Base-by-base conservation (phyloP, 53 echinoderm and acorn worm species). In the Paelopatides confundens region DNA sequence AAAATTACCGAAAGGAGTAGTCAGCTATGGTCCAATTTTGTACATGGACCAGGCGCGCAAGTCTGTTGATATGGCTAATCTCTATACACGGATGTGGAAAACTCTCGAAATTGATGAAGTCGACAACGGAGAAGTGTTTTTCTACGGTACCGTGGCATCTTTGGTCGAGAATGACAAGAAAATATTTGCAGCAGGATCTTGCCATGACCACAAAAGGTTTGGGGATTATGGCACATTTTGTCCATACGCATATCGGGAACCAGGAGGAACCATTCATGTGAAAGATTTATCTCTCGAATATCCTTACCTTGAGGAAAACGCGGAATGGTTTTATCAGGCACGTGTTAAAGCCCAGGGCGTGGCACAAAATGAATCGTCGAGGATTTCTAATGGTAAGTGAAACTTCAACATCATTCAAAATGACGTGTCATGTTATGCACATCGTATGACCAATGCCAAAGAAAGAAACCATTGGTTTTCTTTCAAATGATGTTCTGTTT, bases 271-370 rank as follows among this genome's bases (percentile, higher is more conserved):
- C 10, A 95, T 95, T n/a, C 88, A 89, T 26, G 98, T 95, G 13
- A 98, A 98, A 71, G 98, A 98, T 82, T 65, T 98, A 53, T 95
- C 95, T 7, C 67, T 98, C 49, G 92, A 92, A 27, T 98, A 98
- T 68, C 87, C 79, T 8, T 98, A 98, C 82, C 87, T 98, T 23
- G 24, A 63, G 24, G 82, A 88, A 5, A 91, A 93, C 50, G 90
- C 95, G 31, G 98, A 95, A 76, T 98, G 95, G 95, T 98, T 98
- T 87, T 95, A 91, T 40, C 90, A 95, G 65, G 98, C 98, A 26
- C 71, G 95, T 18, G 69, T 88, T 81, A 98, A 95, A 71, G 98
- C 89, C 7, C 77, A 94, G 9, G 86, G 90, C 51, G 91, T 91
- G n/a, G 84, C 84, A 3, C 35, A 35, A 64, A 26, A 63, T 26